Conservation (phyloP, 2,797 vertebrate genomes). For the Apodemus agrarius region DNA sequence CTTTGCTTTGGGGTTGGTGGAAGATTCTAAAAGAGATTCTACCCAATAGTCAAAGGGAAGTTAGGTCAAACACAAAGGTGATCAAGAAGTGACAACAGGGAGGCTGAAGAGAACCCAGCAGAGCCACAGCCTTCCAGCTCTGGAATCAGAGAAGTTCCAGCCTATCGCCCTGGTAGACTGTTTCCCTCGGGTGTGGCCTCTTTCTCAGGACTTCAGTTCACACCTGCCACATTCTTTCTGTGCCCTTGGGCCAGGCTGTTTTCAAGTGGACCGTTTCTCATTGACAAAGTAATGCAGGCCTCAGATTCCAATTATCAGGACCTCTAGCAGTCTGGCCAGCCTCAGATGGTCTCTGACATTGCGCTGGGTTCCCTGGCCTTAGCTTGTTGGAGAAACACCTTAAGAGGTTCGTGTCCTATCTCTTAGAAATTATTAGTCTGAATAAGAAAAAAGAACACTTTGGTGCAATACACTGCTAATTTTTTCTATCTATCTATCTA, state of each 20-base stretch:
- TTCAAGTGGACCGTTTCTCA: background rate
- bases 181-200: background rate
- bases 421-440: slow-evolving; percentile 36
- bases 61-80: background rate
- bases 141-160: background rate
- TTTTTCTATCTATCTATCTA: no score
- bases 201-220: background rate
- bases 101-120: background rate
- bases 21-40: background rate
- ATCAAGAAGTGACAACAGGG: background rate
- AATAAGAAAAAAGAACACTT: background rate
- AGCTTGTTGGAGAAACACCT: background rate
- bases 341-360: background rate
- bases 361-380: background rate
- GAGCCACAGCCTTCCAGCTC: background rate
- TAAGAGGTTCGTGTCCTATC: background rate
- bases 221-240: background rate
- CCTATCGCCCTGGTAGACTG: background rate
- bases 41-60: background rate
- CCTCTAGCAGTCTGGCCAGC: background rate
- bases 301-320: background rate
- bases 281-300: background rate
- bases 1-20: background rate
- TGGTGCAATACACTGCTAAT: background rate
- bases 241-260: background rate